Evolutionary conservation across 2,888 invertebrate genomes (phyloP), one percentile per base, ranked within the genome.

Genomic region (Leucophenga montana): DNA sequence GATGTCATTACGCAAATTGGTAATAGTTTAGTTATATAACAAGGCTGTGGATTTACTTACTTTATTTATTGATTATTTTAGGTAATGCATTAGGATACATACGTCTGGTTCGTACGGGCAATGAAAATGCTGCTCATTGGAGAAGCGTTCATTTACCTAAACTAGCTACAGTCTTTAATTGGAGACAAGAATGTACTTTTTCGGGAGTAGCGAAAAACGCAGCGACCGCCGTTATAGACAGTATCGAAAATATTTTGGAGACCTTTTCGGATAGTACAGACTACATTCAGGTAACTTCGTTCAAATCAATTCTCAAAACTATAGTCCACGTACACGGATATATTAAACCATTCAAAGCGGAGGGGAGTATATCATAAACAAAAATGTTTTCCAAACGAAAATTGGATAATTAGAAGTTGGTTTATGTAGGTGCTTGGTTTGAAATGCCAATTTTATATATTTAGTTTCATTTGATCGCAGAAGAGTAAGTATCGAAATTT

Each of bases 21-120:
- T 92, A 83, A 78, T 87, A 73, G 3, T 16, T 1, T 11, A 54
- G 54, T 18, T n/a, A 54, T n/a, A 4, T 3, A 6, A 48, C 48
- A 48, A 48, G 1, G 2, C 3, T 3, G n/a, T 48, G 48, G 2
- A 18, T 31, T 31, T 31, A 50, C n/a, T 31, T n/a, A n/a, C 14
- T 48, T 66, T 61, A 64, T 67, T 27, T 72, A 72, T 65, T 73
- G n/a, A 70, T 80, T 44, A 78, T 91, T 92, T 92, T 20, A 87
- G 88, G 88, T 16, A 98, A 98, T 89, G 97, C 97, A 0, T 94
- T 99, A 92, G 98, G 98, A 1, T 98, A 98, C 85, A 95, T 99
- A 4, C 92, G 99, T 64, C 93, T 98, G 90, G 94, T 99, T 70
- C 92, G 97, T 67, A 96, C 98, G 0, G 99, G 98, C 18, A 97